Base-by-base conservation (phyloP, 2,797 vertebrate genomes). In the Taenioides sp. region DNA sequence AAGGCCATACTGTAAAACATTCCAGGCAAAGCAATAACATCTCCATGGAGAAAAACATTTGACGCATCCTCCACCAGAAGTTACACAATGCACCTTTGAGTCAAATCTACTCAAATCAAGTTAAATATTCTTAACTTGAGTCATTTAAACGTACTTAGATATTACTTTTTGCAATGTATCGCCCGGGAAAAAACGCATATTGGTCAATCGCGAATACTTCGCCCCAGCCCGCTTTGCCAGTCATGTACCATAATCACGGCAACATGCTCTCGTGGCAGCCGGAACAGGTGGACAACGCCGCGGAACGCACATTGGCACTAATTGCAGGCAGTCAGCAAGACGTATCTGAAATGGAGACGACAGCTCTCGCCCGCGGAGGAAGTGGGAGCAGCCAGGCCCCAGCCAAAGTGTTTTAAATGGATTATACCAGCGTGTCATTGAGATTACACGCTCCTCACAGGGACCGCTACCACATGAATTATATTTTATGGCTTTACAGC, bases 361-460 rank as follows among this genome's bases (percentile, higher is more conserved):
- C 65, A 74, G 77, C 82, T 73, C 70, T 27, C 74, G 88, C 82
- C 82, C 77, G 83, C 79, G 77, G 87, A 84, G 86, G 72, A 81
- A 89, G 85, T 87, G 84, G 82, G 80, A 84, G 85, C 83, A 76
- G 89, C 77, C 84, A 25, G 79, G 87, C 85, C 79, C 28, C 71
- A 91, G 90, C 90, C 89, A 88, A 89, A 86, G 90, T 92, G 91
- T 90, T 92, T 92, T 90, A 93, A 93, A 93, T 91, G 92, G 93
- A 94, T 94, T 92, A 93, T 90, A 91, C 86, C 72, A 85, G 90
- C 91, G 91, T 92, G 91, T 92, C 92, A 93, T 93, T 91, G 91
- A 75, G 88, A 94, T 94, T 93, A 91, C 89, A 90, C 80, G 83
- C 86, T 89, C 79, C 86, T 88, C 52, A 82, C 89, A 87, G 91